phyloP scores from a whole-genome alignment of 2,888 invertebrate species.

The Eumacrocentrus americanus region DNA sequence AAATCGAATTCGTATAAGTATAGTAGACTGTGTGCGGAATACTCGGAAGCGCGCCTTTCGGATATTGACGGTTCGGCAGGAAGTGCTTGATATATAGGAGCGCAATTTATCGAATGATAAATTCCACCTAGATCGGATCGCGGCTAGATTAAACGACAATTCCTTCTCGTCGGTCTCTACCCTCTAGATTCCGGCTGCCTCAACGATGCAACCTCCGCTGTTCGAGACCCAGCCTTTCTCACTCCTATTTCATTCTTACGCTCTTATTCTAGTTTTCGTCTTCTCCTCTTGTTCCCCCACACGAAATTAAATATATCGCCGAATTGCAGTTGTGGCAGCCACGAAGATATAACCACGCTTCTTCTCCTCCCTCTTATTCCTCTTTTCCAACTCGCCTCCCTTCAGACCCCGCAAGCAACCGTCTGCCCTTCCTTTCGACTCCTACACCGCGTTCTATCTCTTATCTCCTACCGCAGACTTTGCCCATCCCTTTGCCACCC shows the following conservation, averaged over 20 bases:
- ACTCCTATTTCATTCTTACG: conserved; percentile 39
- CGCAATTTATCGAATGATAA: conserved; percentile 61
- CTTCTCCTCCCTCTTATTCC: conserved; percentile 25
- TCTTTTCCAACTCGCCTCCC: conserved; percentile 26
- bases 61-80: conserved; percentile 47
- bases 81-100: conserved; percentile 50
- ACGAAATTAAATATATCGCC: conserved; percentile 58
- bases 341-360: conserved; percentile 45
- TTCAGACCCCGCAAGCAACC: conserved; percentile 32
- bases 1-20: conserved; percentile 15
- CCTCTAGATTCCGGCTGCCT: not conserved
- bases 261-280: conserved; percentile 29
- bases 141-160: conserved; percentile 60
- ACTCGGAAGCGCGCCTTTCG: conserved; percentile 42
- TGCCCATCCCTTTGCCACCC: conserved; percentile 41
- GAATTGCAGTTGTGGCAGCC: conserved; percentile 53
- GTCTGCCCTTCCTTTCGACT: conserved; percentile 25
- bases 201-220: conserved; percentile 24
- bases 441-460: conserved; percentile 34
- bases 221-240: conserved; percentile 33
- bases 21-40: conserved; percentile 29
- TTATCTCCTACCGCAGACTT: conserved; percentile 58
- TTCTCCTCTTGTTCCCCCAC: conserved; percentile 27
- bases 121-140: conserved; percentile 59
- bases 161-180: conserved; percentile 40